Evolutionary conservation across 2,797 vertebrate species (phyloP).

Genomic region (Malurus leucopterus): DNA sequence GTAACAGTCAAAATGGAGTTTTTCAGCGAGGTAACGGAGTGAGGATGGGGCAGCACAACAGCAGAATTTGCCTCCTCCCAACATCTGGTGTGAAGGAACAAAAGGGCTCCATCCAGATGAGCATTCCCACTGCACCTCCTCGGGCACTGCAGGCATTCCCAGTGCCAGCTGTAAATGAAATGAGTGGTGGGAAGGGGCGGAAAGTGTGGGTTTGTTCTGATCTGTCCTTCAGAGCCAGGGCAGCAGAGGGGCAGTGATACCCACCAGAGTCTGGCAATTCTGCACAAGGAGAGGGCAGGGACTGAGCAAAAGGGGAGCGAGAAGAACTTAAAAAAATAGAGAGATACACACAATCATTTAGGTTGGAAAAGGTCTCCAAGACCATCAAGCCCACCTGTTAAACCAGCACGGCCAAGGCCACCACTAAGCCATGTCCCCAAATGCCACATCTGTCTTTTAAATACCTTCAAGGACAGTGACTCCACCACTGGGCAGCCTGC

Average conservation of each 20-base stretch:
- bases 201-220: not conserved
- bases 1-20: not conserved
- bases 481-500: not conserved
- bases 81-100: not conserved
- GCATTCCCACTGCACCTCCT: not conserved
- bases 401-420: not conserved
- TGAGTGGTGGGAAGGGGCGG: not conserved
- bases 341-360: not conserved
- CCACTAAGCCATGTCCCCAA: not conserved
- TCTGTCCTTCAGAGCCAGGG: not conserved
- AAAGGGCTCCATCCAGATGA: not conserved
- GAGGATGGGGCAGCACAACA: fast-evolving
- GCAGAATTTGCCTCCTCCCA: not conserved
- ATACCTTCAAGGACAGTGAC: not conserved
- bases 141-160: not conserved
- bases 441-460: not conserved
- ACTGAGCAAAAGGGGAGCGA: not conserved
- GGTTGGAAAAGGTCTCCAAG: not conserved
- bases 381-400: not conserved
- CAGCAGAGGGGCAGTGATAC: not conserved
- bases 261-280: not conserved
- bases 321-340: fast-evolving
- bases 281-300: not conserved
- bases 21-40: not conserved
- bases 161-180: not conserved